phyloP scores from a whole-genome alignment of 23 tunicate species.

The Diplosoma virens region DNA sequence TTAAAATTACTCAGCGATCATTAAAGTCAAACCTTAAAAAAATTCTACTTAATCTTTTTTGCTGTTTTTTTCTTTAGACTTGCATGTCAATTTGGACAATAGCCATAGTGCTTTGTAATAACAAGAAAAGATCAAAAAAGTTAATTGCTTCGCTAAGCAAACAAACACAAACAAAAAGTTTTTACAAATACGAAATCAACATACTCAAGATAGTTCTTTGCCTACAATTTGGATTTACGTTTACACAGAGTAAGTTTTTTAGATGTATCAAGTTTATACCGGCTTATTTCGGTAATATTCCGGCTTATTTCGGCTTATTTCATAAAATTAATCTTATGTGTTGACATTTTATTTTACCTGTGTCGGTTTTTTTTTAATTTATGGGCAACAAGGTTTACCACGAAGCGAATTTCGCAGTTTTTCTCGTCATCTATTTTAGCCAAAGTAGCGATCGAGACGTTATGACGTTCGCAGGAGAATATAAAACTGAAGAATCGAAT shows the following conservation, averaged over 20 bases:
- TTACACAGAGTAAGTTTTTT: constrained; percentile 15
- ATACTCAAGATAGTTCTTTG: neutral
- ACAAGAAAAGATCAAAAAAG: neutral
- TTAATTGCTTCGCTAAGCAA: neutral
- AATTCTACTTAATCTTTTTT: neutral
- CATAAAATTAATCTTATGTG: too few species aligned
- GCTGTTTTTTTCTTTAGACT: neutral
- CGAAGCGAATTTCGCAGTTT: too few species aligned
- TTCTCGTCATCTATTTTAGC: too few species aligned
- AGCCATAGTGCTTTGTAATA: neutral
- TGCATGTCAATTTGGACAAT: neutral
- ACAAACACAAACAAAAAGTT: neutral
- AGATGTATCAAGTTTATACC: too few species aligned
- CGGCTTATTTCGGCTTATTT: too few species aligned
- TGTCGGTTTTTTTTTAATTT: too few species aligned
- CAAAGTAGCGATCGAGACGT: too few species aligned
- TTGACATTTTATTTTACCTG: too few species aligned
- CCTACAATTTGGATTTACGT: constrained; percentile 22
- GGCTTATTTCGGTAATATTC: too few species aligned
- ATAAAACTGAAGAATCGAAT: too few species aligned
- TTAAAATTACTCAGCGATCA: neutral
- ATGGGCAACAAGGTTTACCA: too few species aligned
- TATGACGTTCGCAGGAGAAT: too few species aligned
- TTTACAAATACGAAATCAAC: constrained; percentile 1
- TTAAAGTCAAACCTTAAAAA: neutral